A percentile compares a stretch with the other conserved stretches of the same genome.
phyloP scores from a whole-genome alignment of 2,113 vertebrate genomes.

The Centropristis striata region DNA sequence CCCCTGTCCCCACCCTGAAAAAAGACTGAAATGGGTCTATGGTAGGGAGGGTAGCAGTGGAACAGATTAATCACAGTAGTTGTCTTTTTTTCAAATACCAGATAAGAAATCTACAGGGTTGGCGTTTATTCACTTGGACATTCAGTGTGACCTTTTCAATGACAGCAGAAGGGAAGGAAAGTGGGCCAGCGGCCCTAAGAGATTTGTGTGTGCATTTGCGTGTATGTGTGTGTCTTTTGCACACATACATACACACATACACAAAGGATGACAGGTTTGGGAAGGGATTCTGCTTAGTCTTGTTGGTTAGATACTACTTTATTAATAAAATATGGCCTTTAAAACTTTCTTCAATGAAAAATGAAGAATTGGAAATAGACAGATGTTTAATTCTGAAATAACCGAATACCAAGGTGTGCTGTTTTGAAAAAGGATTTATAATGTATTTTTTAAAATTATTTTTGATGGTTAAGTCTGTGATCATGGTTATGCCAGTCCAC shows the following conservation, averaged over 20 bases:
- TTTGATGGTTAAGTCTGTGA: not conserved
- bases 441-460: not conserved
- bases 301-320: not conserved
- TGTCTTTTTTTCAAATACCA: constrained; percentile 25
- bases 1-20: too few species aligned
- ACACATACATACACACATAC: too few species aligned
- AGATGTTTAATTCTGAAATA: not conserved
- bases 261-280: not conserved
- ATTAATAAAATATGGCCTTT: constrained; percentile 15
- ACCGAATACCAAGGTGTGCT: not conserved
- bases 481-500: not conserved
- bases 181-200: not conserved
- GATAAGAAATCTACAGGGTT: not conserved
- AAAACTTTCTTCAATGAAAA: not conserved
- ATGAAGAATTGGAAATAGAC: too few species aligned
- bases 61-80: constrained; percentile 14
- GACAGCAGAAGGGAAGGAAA: constrained; percentile 18
- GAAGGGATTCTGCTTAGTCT: constrained; percentile 1
- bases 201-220: not conserved
- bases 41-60: too few species aligned
- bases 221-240: not conserved
- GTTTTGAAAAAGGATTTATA: not conserved
- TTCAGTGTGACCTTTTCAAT: constrained; percentile 34
- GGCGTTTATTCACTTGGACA: not conserved
- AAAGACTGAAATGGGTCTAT: too few species aligned